A percentile compares a stretch with the other conserved stretches of the same genome.
Evolutionary conservation across 1,140 invertebrate genomes (phyloP).

Genomic region (Drosophila asahinai): DNA sequence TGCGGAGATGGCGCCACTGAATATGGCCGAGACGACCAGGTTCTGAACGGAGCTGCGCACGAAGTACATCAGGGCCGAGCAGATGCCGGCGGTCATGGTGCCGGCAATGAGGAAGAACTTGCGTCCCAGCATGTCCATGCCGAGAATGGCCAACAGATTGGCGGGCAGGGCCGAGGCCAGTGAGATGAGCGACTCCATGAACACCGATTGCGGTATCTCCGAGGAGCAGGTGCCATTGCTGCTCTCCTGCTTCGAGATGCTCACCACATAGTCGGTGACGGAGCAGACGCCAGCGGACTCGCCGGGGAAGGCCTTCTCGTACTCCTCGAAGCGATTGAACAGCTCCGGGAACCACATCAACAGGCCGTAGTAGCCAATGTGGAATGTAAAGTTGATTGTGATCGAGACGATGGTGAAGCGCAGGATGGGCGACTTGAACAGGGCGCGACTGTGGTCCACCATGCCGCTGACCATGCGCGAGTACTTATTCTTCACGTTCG

Average conservation of each 20-base stretch:
- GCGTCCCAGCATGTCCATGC: constrained; percentile 92
- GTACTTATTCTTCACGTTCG: constrained; percentile 87
- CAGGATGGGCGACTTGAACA: constrained; percentile 92
- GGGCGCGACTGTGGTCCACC: constrained; percentile 91
- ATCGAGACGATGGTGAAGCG: constrained; percentile 93
- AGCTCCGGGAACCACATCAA: constrained; percentile 97
- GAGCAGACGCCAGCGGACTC: constrained; percentile 90
- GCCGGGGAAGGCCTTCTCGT: constrained; percentile 87
- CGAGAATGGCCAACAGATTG: constrained; percentile 92
- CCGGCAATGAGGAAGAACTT: constrained; percentile 96
- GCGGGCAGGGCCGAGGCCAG: constrained; percentile 93
- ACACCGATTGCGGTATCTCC: constrained; percentile 91
- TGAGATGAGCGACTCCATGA: constrained; percentile 94
- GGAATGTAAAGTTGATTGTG: constrained; percentile 94
- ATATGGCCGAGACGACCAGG: constrained; percentile 92
- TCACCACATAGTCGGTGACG: constrained; percentile 91
- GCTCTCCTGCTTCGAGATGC: constrained; percentile 87
- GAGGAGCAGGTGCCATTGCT: constrained; percentile 87
- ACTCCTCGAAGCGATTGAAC: constrained; percentile 94
- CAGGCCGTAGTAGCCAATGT: constrained; percentile 94
- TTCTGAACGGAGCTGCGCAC: constrained; percentile 93
- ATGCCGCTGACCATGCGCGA: constrained; percentile 91
- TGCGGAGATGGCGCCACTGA: constrained; percentile 94
- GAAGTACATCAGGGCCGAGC: constrained; percentile 93
- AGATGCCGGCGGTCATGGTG: constrained; percentile 93